phyloP scores from a whole-genome alignment of 2,888 invertebrate genomes.

The Limnephilus marmoratus region DNA sequence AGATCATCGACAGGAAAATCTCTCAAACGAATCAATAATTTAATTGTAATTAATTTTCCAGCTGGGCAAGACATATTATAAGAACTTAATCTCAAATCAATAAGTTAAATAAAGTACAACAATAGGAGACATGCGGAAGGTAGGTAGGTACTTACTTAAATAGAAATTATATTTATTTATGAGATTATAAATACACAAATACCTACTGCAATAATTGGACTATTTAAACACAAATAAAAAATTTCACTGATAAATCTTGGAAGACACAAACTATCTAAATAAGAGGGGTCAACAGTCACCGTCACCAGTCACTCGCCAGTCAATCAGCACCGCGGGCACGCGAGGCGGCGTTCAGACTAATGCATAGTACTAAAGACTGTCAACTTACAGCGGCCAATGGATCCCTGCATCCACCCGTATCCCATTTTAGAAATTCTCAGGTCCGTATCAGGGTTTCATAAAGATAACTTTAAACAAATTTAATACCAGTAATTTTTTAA shows the following conservation, averaged over 20 bases:
- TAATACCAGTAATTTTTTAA: background rate
- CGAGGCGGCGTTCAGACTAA: conserved; percentile 16
- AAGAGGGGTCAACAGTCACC: conserved; percentile 41
- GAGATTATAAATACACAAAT: background rate
- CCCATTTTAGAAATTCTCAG: conserved; percentile 38
- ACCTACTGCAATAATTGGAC: background rate
- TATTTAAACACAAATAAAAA: conserved; percentile 23
- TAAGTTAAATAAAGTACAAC: background rate
- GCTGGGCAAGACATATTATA: background rate
- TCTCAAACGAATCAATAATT: background rate
- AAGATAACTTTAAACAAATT: background rate
- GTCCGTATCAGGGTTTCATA: background rate
- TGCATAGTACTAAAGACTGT: background rate
- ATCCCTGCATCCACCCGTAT: conserved; percentile 49
- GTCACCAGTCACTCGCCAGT: background rate
- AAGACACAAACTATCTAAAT: conserved; percentile 24
- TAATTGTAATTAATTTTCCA: background rate
- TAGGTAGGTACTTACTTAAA: background rate
- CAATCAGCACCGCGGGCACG: background rate
- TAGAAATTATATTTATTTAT: background rate
- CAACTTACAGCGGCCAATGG: conserved; percentile 4
- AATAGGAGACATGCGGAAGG: background rate
- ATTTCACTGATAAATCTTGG: conserved; percentile 32
- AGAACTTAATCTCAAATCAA: background rate
- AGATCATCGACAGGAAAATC: background rate